Evolutionary conservation across 2,888 invertebrate genomes (phyloP).

Genomic region (Macrophya alboannulata): DNA sequence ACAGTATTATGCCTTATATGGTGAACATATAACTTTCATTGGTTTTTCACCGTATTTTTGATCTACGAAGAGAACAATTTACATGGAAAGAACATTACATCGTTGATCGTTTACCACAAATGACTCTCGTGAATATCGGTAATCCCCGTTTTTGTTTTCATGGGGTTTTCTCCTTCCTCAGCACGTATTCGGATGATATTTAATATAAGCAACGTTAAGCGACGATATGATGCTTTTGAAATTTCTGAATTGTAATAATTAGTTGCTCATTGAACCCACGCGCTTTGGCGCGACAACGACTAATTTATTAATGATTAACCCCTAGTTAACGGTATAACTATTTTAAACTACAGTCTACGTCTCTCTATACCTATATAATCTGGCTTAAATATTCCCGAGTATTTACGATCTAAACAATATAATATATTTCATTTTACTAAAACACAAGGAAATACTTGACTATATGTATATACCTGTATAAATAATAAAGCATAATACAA

Average conservation of each 20-base stretch:
- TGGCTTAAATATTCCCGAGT: not conserved
- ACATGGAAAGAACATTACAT: not conserved
- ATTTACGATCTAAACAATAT: not conserved
- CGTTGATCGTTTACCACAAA: not conserved
- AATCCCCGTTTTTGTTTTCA: not conserved
- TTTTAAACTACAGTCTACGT: not conserved
- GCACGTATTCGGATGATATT: not conserved
- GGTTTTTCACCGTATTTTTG: not conserved
- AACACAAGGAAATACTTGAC: not conserved
- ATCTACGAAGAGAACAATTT: not conserved
- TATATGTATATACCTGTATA: too few relatives aligned
- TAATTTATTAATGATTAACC: slow-evolving; percentile 74
- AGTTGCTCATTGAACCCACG: slow-evolving; percentile 55
- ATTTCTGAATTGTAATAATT: slow-evolving; percentile 12
- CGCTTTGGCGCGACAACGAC: slow-evolving; percentile 64
- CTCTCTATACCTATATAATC: not conserved
- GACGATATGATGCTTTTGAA: not conserved
- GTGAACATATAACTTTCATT: not conserved
- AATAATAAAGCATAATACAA: too few relatives aligned
- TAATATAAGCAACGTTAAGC: not conserved
- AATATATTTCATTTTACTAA: not conserved
- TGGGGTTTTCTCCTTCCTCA: too few relatives aligned
- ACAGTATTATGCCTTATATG: not conserved
- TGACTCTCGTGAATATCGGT: not conserved
- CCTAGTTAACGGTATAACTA: slow-evolving; percentile 66